Evolutionary conservation across 2,888 invertebrate genomes (phyloP), one percentile per base, ranked within the genome.

Genomic region (Pandemis corylana): DNA sequence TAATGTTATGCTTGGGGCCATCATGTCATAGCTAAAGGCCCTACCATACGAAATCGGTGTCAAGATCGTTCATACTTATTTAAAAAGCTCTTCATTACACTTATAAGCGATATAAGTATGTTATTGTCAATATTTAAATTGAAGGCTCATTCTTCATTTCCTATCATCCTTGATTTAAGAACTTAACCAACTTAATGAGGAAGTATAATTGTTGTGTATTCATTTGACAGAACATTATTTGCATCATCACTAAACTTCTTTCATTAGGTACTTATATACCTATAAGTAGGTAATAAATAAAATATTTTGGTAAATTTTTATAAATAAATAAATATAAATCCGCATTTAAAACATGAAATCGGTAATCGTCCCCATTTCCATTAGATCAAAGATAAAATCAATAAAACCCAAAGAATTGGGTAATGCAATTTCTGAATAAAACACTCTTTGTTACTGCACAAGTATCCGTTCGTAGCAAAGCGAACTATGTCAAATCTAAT

Each of bases 401-500:
- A 68, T n/a, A 41, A 71, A 75, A 64, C 28, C 36, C n/a, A 68
- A 65, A 41, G 63, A 71, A 67, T 71, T 71, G 67, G 62, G 75
- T 67, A 75, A 75, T 67, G 71, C 70, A 67, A 67, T 75, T 75
- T 71, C 66, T 61, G 66, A 70, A 74, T 74, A 70, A 75, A 75
- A 67, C 9, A 66, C 62, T 28, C 70, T 62, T 75, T 75, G 75
- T 75, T 71, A 67, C 46, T 46, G 5, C 12, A 46, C 56, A 69
- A 61, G 46, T 61, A 68, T 51, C 69, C 66, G 65, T 65, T 65
- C 74, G 70, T 62, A 62, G 71, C 75, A 71, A 75, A 42, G 63
- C 76, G 77, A 69, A 88, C 88, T 89, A 83, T 92, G 92, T 93
- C 91, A 89, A 90, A 89, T 87, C 87, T 90, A 92, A 93, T 92